Base-by-base conservation (phyloP, 2,888 invertebrate species). In the Bellardia pandia region DNA sequence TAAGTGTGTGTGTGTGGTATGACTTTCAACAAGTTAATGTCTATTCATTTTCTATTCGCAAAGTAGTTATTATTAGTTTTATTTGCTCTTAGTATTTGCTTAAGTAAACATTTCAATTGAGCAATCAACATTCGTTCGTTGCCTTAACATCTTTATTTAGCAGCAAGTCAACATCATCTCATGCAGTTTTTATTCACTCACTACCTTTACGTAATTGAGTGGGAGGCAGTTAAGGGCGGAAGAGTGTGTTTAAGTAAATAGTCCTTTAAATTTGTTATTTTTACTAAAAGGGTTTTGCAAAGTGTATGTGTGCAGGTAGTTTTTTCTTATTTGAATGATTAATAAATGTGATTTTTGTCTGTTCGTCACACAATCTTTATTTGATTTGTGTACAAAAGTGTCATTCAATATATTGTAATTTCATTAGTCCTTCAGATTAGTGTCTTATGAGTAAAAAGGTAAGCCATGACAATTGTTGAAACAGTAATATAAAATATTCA, bases 81-180 rank as follows among this genome's bases (percentile, higher is more conserved):
- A 83, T 86, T 86, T 86, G 83, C 75, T 76, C 72, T 84, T 85
- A 86, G 76, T 86, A 87, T 84, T 87, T 87, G 86, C 79, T 82
- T 86, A 88, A 88, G 72, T 85, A 84, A 88, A 77, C 72, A 79
- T 75, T 87, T 75, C 72, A 80, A 84, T 84, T 85, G 81, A 86
- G 86, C 83, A 87, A 86, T 84, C 84, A 86, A 69, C 66, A 74
- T 75, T 83, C 75, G 83, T 40, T 23, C 75, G 11, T 40, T 72
- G 56, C 45, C 58, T 16, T 60, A 60, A 13, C 42, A 53, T 42
- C n/a, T 16, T 23, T 23, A 11, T 14, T 60, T 42, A 80, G n/a
- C 58, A 51, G 16, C 68, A 42, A n/a, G 37, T 66, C 72, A 79
- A 45, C 53, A 64, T 56, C 74, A 45, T 51, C 40, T 37, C 30